phyloP scores from a whole-genome alignment of 2,113 vertebrate species.

The Aegotheles bennettii region DNA sequence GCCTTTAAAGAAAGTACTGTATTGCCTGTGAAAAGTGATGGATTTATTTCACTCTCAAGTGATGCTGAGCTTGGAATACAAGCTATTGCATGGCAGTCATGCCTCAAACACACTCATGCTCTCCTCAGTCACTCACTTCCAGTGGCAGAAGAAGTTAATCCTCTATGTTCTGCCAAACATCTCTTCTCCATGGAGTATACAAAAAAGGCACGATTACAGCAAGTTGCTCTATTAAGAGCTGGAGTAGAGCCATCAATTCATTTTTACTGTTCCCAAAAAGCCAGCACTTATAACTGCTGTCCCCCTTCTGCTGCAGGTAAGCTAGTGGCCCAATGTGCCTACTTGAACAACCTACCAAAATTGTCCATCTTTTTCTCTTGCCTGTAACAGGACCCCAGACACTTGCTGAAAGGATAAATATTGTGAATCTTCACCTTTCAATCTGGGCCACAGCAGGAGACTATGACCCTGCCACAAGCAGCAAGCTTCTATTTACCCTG shows the following conservation, averaged over 20 bases:
- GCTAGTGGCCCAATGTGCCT: not conserved
- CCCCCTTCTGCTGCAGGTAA: not conserved
- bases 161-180: not conserved
- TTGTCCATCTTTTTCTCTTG: not conserved
- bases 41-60: not conserved
- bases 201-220: not conserved
- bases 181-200: not conserved
- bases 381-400: conserved; percentile 16
- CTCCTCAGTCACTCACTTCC: not conserved
- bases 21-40: not conserved
- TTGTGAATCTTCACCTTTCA: conserved; percentile 7
- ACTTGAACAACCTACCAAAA: not conserved
- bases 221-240: conserved; percentile 6
- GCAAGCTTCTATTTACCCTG: not conserved
- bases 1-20: not conserved
- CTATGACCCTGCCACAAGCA: not conserved
- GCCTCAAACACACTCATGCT: not conserved
- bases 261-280: conserved; percentile 20
- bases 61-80: not conserved
- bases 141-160: not conserved
- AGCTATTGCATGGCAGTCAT: not conserved
- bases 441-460: conserved; percentile 30
- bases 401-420: conserved; percentile 3
- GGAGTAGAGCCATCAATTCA: not conserved
- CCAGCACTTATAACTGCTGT: not conserved